Evolutionary conservation across 2,797 vertebrate genomes (phyloP).

Genomic region (Denticeps clupeoides): DNA sequence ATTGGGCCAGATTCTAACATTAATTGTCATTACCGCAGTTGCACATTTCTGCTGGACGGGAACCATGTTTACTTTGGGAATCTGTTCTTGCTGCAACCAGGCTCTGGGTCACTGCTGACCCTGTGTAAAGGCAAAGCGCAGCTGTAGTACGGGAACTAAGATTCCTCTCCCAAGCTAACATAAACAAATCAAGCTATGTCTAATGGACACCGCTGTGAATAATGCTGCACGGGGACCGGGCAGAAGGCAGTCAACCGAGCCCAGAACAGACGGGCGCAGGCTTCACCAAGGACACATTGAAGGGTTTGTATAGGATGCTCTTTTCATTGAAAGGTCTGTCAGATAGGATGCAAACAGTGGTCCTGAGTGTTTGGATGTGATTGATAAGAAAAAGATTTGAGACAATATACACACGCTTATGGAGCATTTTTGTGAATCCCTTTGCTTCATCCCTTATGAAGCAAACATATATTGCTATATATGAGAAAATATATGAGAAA

Average conservation of each 20-base stretch:
- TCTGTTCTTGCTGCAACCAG: conserved; percentile 40
- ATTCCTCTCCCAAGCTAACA: conserved; percentile 47
- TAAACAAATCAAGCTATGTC: conserved; percentile 45
- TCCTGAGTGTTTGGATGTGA: too few species aligned
- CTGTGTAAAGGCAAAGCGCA: conserved; percentile 40
- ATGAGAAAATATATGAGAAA: too few species aligned
- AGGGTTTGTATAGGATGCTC: too few species aligned
- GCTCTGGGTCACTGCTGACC: conserved; percentile 39
- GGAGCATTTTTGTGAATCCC: too few species aligned
- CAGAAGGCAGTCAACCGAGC: neutral
- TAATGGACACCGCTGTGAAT: conserved; percentile 16
- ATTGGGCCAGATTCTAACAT: conserved; percentile 55
- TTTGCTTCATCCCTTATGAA: too few species aligned
- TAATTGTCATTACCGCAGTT: conserved; percentile 54
- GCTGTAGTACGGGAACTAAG: conserved; percentile 40
- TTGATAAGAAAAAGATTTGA: too few species aligned
- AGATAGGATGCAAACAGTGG: too few species aligned
- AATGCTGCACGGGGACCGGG: conserved; percentile 1
- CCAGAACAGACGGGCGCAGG: neutral
- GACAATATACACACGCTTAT: too few species aligned
- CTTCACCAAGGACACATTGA: neutral
- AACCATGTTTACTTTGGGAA: conserved; percentile 54
- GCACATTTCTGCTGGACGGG: conserved; percentile 38
- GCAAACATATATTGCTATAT: too few species aligned
- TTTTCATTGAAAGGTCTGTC: too few species aligned